These are phyloP conservation scores for Zaprionus capensis DNA, from an alignment of 1,140 invertebrate genomes.

Conservation along the genomic window DNA sequence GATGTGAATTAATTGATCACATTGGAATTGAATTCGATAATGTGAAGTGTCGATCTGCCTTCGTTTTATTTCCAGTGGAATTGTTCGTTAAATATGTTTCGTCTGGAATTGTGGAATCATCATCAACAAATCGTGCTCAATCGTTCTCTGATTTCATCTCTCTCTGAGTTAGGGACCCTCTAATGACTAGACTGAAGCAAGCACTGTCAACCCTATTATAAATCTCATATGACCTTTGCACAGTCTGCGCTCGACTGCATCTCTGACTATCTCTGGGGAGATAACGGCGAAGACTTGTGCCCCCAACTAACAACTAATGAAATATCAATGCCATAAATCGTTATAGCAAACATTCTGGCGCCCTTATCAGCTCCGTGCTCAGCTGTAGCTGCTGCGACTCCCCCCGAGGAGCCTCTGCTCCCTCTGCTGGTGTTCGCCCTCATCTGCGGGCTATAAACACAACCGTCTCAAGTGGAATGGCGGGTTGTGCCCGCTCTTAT, in stretches of 20 bases:
- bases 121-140: neutral
- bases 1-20: slow-evolving; percentile 51
- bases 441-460: slow-evolving; percentile 72
- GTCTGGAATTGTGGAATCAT: neutral
- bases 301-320: slow-evolving; percentile 6
- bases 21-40: slow-evolving; percentile 68
- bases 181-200: neutral
- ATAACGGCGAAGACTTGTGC: neutral
- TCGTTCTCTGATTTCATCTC: too few relatives aligned
- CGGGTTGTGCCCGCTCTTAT: slow-evolving; percentile 65
- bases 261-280: neutral
- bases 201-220: neutral
- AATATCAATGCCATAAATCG: slow-evolving; percentile 55
- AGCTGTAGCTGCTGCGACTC: slow-evolving; percentile 21
- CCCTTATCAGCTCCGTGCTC: slow-evolving; percentile 35
- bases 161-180: too few relatives aligned
- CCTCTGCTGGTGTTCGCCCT: slow-evolving; percentile 28
- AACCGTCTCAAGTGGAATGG: slow-evolving; percentile 72
- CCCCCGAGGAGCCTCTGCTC: neutral
- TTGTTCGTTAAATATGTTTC: slow-evolving; percentile 39
- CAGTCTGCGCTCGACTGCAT: neutral
- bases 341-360: slow-evolving; percentile 61
- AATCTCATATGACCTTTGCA: neutral
- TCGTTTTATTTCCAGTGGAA: slow-evolving; percentile 77
- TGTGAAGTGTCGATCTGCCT: slow-evolving; percentile 34